Base-by-base conservation (phyloP, 2,888 invertebrate genomes). In the Epicampocera succincta region DNA sequence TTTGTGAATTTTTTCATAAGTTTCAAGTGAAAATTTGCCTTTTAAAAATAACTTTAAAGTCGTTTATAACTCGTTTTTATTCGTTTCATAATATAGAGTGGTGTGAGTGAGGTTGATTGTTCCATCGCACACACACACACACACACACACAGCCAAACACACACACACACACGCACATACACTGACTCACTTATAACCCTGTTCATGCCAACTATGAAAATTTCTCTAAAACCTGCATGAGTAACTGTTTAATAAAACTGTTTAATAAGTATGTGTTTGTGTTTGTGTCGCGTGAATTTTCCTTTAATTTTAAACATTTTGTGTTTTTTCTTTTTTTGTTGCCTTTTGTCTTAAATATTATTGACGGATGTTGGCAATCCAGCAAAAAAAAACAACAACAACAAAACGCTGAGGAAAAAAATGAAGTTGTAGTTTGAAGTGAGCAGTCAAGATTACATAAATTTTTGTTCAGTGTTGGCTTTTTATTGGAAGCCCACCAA, bases 41-140 rank as follows among this genome's bases (percentile, higher is more conserved):
- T 50, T 52, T 60, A 50, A 11, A 66, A 75, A 61, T 69, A 79
- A 79, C 60, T 82, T 82, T 60, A 82, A 79, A 82, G 66, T 82
- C 82, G 74, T 82, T 65, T 79, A 75, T 61, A 82, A 82, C 82
- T 82, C 82, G 82, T 82, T 82, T 82, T 50, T 50, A 56, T 65
- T 82, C 79, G 82, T 82, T 78, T 82, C 74, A 74, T 79, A 78
- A 78, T 78, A 74, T 52, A 12, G 12, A 65, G 71, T 56, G 69
- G 71, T 77, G 77, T 73, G 68, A 56, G 73, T n/a, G n/a, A 33
- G 33, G 33, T 33, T 33, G 33, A 9, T 33, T 33, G 33, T 25
- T 25, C 25, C 25, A 25, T 63, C 56, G 4, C 33, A 48, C 38
- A 44, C 11, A 56, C 15, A n/a, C 8, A n/a, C 25, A 48, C 33